Evolutionary conservation across 2,113 vertebrate species (phyloP).

Genomic region (Gracilinanus agilis): DNA sequence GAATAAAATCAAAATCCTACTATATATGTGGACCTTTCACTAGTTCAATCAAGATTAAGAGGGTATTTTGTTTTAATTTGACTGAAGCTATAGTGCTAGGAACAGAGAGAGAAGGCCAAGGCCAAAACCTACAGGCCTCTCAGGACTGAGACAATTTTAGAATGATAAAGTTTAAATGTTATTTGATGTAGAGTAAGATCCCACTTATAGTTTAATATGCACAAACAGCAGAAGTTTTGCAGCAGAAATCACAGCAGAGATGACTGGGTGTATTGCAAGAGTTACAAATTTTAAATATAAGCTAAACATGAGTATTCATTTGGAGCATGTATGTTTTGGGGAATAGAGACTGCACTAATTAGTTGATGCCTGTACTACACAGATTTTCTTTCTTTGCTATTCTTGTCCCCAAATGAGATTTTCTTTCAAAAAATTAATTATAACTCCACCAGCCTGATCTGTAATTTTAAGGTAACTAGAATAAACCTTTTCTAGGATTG

Average conservation of each 20-base stretch:
- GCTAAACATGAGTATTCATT: background rate
- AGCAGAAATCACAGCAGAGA: background rate
- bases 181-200: background rate
- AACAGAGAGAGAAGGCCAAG: background rate
- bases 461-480: background rate
- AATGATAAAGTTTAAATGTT: background rate
- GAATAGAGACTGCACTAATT: background rate
- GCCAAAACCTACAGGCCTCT: background rate
- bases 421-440: background rate
- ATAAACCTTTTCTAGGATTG: background rate
- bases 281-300: background rate
- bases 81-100: background rate
- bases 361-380: background rate
- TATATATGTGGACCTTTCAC: background rate
- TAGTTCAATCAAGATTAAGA: background rate
- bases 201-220: background rate
- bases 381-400: background rate
- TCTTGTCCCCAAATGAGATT: background rate
- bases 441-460: background rate
- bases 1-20: background rate
- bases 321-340: background rate
- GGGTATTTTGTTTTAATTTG: background rate
- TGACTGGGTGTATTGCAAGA: background rate
- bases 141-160: background rate
- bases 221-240: too few relatives aligned